Conservation (phyloP, 2,113 vertebrate genomes). For the Tiliqua scincoides region DNA sequence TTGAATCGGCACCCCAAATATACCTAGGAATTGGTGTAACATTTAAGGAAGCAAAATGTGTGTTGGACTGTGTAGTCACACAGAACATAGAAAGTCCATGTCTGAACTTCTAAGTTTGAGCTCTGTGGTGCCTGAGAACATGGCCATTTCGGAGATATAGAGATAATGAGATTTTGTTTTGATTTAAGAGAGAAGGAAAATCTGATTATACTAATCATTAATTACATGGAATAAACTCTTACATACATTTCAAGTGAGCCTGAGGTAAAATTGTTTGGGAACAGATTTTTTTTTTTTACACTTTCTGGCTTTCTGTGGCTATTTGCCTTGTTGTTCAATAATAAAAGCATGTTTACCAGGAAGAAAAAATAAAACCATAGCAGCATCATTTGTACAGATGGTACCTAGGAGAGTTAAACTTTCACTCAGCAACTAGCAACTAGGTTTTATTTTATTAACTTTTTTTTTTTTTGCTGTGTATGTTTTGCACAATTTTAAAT, state of each 20-base stretch:
- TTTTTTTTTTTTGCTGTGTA: neutral
- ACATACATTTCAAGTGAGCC: neutral
- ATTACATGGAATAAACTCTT: neutral
- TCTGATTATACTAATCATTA: neutral
- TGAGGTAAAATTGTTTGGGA: neutral
- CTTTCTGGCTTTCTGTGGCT: neutral
- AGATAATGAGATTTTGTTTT: neutral
- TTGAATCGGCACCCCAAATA: too few species aligned
- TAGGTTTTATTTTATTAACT: neutral
- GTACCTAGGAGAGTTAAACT: constrained; percentile 18
- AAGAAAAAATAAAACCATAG: neutral
- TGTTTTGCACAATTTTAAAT: neutral
- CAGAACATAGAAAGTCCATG: neutral
- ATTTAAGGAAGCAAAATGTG: too few species aligned
- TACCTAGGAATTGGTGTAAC: too few species aligned
- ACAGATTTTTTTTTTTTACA: neutral
- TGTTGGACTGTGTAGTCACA: too few species aligned
- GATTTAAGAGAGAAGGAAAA: neutral
- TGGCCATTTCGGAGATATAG: neutral
- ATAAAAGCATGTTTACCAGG: constrained; percentile 5
- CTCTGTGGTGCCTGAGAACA: neutral
- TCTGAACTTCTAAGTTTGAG: neutral
- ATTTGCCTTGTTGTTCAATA: neutral
- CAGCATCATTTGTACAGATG: neutral
- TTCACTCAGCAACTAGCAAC: constrained; percentile 1